phyloP scores from a whole-genome alignment of 2,797 vertebrate species.

The Aulostomus chinensis region DNA sequence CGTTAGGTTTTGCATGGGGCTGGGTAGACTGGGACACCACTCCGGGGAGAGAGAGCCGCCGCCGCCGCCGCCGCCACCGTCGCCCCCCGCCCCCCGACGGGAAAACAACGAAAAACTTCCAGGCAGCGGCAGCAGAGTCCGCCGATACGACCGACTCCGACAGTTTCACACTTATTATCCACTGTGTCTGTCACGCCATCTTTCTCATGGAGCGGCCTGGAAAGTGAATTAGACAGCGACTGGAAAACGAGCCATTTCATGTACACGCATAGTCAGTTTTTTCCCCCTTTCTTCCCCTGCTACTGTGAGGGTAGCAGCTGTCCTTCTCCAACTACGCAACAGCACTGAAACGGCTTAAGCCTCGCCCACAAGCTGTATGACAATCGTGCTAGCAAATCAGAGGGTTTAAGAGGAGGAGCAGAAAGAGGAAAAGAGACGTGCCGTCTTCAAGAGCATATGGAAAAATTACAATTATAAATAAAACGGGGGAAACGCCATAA shows the following conservation, averaged over 20 bases:
- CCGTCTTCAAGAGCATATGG: conserved; percentile 46
- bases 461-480: conserved; percentile 2
- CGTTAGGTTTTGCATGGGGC: conserved; percentile 86
- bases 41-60: conserved; percentile 73
- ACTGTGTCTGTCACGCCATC: conserved; percentile 66
- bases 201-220: conserved; percentile 22
- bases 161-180: conserved; percentile 54
- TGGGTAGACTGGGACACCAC: conserved; percentile 73
- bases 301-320: conserved; percentile 70
- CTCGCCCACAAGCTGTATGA: conserved; percentile 55
- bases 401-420: conserved; percentile 14
- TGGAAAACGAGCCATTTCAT: conserved; percentile 39
- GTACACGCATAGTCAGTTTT: conserved; percentile 48
- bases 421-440: conserved; percentile 9
- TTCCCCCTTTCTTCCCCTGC: conserved; percentile 48
- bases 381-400: conserved; percentile 52
- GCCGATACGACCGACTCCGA: conserved; percentile 67
- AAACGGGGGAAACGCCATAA: neutral
- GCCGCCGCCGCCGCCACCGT: conserved; percentile 63
- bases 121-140: conserved; percentile 75
- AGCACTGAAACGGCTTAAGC: conserved; percentile 39
- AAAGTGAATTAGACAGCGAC: conserved; percentile 13
- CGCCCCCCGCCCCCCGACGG: conserved; percentile 66
- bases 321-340: conserved; percentile 48
- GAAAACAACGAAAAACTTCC: conserved; percentile 73